These are phyloP conservation scores for Elephantulus edwardii DNA, from an alignment of 2,113 vertebrate species.

Conservation along the genomic window DNA sequence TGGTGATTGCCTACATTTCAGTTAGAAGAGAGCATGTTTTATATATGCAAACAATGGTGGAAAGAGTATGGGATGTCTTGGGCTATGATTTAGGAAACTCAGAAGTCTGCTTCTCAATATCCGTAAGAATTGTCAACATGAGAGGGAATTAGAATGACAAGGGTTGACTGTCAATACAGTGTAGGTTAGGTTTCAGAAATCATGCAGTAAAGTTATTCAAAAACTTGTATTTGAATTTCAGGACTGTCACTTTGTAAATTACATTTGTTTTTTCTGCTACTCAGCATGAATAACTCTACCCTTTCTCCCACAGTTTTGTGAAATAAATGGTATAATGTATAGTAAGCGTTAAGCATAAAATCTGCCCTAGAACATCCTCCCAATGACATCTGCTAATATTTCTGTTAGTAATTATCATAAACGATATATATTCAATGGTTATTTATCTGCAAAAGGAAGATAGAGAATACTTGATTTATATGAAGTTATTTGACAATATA, in stretches of 20 bases:
- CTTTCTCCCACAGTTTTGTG: neutral
- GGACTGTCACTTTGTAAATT: neutral
- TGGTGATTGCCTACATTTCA: neutral
- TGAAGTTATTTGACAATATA: neutral
- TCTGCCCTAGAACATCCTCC: neutral
- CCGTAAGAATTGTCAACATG: neutral
- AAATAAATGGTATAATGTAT: neutral
- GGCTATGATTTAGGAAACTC: neutral
- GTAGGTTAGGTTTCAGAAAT: neutral
- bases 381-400: neutral
- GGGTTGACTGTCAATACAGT: neutral
- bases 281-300: neutral
- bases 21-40: neutral
- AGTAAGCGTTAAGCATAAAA: neutral
- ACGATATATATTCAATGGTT: neutral
- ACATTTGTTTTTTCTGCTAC: neutral
- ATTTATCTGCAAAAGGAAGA: neutral
- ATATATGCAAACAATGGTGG: neutral
- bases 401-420: neutral
- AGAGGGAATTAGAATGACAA: neutral
- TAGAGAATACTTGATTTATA: neutral
- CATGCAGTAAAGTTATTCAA: neutral
- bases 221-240: neutral
- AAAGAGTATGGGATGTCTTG: neutral
- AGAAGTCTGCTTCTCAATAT: neutral